phyloP scores from a whole-genome alignment of 2,113 vertebrate genomes.

The Bagarius yarrelli region DNA sequence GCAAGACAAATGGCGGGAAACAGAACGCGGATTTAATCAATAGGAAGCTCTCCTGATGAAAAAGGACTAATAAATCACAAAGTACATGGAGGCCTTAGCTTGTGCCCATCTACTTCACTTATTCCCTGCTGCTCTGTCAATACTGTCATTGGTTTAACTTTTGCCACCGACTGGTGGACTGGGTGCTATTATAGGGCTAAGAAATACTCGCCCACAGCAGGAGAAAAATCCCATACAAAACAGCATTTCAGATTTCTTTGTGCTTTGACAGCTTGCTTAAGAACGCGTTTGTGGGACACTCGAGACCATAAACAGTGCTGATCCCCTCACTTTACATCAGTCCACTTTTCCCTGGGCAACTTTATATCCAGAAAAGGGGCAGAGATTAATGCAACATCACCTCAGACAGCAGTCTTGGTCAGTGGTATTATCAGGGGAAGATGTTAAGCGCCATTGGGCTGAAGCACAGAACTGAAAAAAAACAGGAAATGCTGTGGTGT shows the following conservation, averaged over 20 bases:
- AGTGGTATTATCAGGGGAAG: no score
- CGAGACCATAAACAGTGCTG: conserved; percentile 13
- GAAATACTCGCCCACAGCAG: not conserved
- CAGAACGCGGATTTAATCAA: conserved; percentile 61
- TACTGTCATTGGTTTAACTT: conserved; percentile 4
- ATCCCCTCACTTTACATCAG: not conserved
- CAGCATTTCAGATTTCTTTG: not conserved
- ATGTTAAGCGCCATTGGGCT: no score
- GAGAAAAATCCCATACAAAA: not conserved
- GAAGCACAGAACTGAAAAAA: no score
- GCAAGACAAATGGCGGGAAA: conserved; percentile 67
- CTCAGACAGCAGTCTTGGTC: no score
- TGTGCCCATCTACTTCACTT: conserved; percentile 1
- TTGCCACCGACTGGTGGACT: conserved; percentile 15
- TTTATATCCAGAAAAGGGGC: not conserved
- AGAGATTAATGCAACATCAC: no score
- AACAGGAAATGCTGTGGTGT: no score
- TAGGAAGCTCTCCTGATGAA: conserved; percentile 68
- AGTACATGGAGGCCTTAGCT: conserved; percentile 30
- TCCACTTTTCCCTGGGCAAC: not conserved
- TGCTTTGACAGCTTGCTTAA: not conserved
- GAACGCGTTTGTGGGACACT: not conserved
- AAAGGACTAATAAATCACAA: conserved; percentile 62
- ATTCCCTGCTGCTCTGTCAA: not conserved
- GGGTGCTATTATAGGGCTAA: not conserved